These are phyloP conservation scores for Ispidina picta DNA, from an alignment of 2,797 vertebrate species.

Conservation along the genomic window DNA sequence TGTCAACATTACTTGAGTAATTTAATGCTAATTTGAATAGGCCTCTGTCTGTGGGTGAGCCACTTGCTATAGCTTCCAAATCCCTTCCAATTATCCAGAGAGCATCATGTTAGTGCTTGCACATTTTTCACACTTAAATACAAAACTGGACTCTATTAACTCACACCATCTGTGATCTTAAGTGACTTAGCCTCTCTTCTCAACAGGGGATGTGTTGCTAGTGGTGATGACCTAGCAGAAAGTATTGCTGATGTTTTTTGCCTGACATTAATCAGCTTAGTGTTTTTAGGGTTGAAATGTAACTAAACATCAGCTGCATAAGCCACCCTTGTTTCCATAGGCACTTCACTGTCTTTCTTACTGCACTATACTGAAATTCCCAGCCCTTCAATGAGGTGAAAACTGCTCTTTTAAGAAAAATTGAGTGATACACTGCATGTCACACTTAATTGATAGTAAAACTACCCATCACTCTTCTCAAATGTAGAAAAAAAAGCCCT, in stretches of 20 bases:
- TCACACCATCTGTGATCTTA: constrained; percentile 11
- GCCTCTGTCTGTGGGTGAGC: not conserved
- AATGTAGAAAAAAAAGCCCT: not conserved
- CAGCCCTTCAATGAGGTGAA: not conserved
- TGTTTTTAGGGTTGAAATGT: not conserved
- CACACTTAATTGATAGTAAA: not conserved
- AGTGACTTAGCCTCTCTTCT: constrained; percentile 11
- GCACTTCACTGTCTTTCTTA: not conserved
- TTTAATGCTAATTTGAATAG: not conserved
- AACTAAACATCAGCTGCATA: not conserved
- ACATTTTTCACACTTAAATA: not conserved
- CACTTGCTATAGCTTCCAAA: not conserved
- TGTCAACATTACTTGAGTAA: not conserved
- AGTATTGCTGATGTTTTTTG: not conserved
- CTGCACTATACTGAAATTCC: not conserved
- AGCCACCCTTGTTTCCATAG: not conserved
- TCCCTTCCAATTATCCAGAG: not conserved
- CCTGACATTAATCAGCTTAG: not conserved
- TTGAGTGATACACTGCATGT: not conserved
- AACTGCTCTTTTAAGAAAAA: not conserved
- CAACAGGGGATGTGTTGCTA: not conserved
- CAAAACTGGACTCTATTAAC: constrained; percentile 36
- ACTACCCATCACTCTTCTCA: not conserved
- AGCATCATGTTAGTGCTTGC: not conserved
- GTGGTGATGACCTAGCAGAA: constrained; percentile 39